phyloP scores from a whole-genome alignment of 2,113 vertebrate species.

The Cettia cetti region DNA sequence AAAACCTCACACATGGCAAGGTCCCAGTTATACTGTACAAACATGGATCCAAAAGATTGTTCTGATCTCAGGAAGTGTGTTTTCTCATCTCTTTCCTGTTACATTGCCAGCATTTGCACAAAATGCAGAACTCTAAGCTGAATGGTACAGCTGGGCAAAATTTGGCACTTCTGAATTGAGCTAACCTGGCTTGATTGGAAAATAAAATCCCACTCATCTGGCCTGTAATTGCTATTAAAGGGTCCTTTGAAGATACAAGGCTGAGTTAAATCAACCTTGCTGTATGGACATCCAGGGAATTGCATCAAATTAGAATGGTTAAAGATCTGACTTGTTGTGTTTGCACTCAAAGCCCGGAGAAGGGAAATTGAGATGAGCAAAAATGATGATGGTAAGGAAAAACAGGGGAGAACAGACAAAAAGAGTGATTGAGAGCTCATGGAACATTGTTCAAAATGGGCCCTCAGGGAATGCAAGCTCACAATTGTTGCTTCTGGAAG shows the following conservation, averaged over 20 bases:
- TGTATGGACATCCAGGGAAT: not conserved
- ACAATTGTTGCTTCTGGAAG: not conserved
- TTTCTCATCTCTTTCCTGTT: not conserved
- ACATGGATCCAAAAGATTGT: not conserved
- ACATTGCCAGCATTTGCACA: not conserved
- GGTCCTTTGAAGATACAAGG: not conserved
- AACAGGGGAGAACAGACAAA: not conserved
- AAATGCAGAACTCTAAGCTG: not conserved
- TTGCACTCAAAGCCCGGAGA: not conserved
- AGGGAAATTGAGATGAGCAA: not conserved
- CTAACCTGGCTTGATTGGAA: not conserved
- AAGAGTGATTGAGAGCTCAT: not conserved
- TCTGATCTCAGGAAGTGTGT: not conserved
- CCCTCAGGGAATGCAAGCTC: not conserved
- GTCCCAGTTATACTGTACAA: not conserved
- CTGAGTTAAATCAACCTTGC: not conserved
- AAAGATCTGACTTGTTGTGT: not conserved
- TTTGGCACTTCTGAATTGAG: not conserved
- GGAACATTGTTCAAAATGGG: not conserved
- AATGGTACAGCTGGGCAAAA: constrained; percentile 15
- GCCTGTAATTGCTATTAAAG: not conserved
- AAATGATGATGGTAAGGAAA: not conserved
- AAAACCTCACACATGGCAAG: not conserved
- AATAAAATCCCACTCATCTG: constrained; percentile 3
- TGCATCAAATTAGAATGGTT: not conserved